Conservation (phyloP, 2,888 invertebrate species). For the Leptinotarsa rubiginosa region DNA sequence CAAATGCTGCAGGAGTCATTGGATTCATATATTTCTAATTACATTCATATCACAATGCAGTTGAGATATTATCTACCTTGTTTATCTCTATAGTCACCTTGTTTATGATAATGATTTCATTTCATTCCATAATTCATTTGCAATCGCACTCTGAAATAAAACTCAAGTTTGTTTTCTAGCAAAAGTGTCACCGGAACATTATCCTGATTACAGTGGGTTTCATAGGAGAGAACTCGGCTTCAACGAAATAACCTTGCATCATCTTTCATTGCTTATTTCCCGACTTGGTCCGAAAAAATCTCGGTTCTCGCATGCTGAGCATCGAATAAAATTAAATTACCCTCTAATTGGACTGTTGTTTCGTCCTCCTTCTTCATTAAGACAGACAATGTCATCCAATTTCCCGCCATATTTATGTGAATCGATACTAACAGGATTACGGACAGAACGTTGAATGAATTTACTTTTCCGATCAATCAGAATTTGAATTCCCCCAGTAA, state of each 20-base stretch:
- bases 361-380: constrained; percentile 18
- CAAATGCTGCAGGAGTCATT: no score
- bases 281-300: background rate
- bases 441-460: constrained; percentile 54
- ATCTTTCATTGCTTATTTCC: background rate
- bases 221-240: background rate
- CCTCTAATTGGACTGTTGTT: constrained; percentile 12
- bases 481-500: constrained; percentile 54
- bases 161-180: no score
- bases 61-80: no score
- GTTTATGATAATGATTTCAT: no score
- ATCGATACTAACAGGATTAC: constrained; percentile 56
- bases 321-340: constrained; percentile 8
- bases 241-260: background rate
- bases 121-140: no score
- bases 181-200: no score
- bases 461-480: constrained; percentile 57
- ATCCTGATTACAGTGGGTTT: no score
- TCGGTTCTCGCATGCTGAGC: constrained; percentile 6
- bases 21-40: no score
- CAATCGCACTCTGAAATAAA: no score
- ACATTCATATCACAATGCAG: no score
- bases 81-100: no score
- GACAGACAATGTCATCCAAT: constrained; percentile 21
- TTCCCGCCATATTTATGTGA: constrained; percentile 23